Percentiles rank a stretch among this genome's conserved stretches.
These are phyloP conservation scores for Eupithecia inturbata DNA, from an alignment of 2,888 invertebrate genomes.

Conservation along the genomic window DNA sequence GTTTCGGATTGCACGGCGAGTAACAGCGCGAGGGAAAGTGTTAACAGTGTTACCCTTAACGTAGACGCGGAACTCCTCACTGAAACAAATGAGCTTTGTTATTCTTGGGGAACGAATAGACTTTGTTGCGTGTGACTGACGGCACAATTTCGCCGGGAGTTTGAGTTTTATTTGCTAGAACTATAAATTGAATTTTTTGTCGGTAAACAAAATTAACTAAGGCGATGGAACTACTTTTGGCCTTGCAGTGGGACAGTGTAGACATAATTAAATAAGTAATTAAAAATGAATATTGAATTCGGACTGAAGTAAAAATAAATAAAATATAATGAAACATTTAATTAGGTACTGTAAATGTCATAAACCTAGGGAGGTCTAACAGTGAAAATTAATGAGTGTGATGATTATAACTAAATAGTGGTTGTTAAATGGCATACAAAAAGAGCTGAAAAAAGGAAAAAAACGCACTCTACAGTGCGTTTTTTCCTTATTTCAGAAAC, in stretches of 20 bases:
- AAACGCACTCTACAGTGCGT: no score
- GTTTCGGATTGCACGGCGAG: constrained; percentile 71
- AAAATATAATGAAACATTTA: neutral
- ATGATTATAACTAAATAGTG: neutral
- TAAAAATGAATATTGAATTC: neutral
- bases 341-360: neutral
- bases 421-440: neutral
- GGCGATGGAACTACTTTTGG: neutral
- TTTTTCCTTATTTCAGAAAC: no score
- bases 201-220: neutral
- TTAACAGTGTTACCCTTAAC: constrained; percentile 73
- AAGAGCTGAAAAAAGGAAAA: no score
- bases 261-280: neutral
- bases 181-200: neutral
- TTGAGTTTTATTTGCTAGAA: neutral
- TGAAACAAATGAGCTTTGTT: constrained; percentile 72
- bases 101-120: constrained; percentile 40
- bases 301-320: neutral
- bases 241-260: neutral
- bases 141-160: constrained; percentile 16
- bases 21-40: constrained; percentile 68
- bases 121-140: constrained; percentile 20
- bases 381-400: neutral
- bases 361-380: neutral
- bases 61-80: constrained; percentile 73